These are phyloP conservation scores for Lydus trimaculatus DNA, from an alignment of 2,888 invertebrate species.

Conservation along the genomic window DNA sequence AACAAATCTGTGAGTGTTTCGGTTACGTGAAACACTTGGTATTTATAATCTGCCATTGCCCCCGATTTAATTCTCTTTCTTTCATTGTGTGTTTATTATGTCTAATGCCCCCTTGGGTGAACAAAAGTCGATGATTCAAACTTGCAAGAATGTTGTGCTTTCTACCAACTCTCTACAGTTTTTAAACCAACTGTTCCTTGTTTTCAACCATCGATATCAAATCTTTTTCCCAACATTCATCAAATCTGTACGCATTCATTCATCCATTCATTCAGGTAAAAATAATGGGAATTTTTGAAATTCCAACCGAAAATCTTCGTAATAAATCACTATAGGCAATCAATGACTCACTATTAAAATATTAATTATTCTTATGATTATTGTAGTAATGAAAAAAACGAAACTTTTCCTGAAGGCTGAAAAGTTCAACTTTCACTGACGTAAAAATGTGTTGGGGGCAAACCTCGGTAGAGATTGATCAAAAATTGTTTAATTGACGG, in stretches of 20 bases:
- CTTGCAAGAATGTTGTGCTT: slow-evolving; percentile 6
- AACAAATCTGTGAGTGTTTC: no score
- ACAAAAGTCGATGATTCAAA: slow-evolving; percentile 5
- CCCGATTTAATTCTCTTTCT: background rate
- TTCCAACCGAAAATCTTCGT: background rate
- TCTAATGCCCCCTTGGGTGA: background rate
- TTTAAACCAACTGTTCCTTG: background rate
- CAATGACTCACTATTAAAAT: background rate
- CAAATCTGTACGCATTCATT: background rate
- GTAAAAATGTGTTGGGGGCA: background rate
- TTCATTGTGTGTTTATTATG: background rate
- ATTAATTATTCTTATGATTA: background rate
- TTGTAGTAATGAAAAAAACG: background rate
- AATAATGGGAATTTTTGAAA: background rate
- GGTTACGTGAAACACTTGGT: background rate
- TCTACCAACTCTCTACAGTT: background rate
- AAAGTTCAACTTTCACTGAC: background rate
- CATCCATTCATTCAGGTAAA: background rate
- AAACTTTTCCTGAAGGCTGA: background rate
- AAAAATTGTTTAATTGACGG: no score
- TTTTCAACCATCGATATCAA: background rate
- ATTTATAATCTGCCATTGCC: background rate
- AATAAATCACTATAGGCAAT: background rate
- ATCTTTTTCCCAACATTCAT: background rate
- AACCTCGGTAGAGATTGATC: no score